Conservation (phyloP, 2,888 invertebrate species). For the Catocala fraxini region DNA sequence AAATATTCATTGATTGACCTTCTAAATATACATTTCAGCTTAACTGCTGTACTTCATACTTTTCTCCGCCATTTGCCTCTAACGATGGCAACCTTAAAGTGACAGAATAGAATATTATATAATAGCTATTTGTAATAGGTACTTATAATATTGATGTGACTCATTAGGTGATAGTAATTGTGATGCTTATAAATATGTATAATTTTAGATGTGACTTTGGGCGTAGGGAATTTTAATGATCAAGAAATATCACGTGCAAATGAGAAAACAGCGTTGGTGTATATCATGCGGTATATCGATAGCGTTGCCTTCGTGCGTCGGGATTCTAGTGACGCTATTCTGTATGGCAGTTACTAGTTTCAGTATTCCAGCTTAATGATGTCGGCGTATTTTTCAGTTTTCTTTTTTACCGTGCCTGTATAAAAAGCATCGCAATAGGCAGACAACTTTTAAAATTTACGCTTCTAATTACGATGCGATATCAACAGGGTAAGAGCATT, state of each 20-base stretch:
- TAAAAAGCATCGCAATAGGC: neutral
- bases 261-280: neutral
- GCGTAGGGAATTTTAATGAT: constrained; percentile 1
- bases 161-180: no score
- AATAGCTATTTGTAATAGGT: no score
- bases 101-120: no score
- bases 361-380: constrained; percentile 11
- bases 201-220: no score
- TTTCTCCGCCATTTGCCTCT: no score
- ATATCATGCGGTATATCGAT: neutral
- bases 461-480: no score
- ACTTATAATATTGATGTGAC: no score
- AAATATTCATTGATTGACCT: constrained; percentile 29
- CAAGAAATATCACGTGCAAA: neutral
- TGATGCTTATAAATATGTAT: no score
- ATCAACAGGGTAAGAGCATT: no score
- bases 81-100: no score
- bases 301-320: neutral
- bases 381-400: neutral
- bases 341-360: constrained; percentile 1
- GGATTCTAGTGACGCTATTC: neutral
- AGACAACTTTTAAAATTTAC: neutral
- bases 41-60: no score
- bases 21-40: neutral
- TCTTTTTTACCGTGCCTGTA: neutral